A percentile compares a stretch with the other conserved stretches of the same genome.
Conservation (phyloP, 2,797 vertebrate species). For the Chrysocyon brachyurus region DNA sequence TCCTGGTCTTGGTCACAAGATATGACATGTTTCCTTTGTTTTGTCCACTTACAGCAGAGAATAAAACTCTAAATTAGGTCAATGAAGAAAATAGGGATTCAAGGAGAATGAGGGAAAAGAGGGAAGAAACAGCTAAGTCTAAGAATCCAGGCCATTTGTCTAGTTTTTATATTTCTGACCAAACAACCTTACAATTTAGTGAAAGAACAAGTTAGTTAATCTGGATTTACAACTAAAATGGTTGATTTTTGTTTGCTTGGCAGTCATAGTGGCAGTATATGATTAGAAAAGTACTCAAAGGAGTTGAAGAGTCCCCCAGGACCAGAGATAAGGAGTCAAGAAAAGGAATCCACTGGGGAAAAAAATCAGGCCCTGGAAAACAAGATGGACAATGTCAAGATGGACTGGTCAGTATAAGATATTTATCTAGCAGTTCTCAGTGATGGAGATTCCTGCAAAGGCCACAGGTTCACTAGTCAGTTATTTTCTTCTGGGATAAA, state of each 20-base stretch:
- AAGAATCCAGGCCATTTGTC: not conserved
- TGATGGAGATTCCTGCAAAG: not conserved
- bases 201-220: not conserved
- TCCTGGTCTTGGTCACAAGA: not conserved
- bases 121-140: not conserved
- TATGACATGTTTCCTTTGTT: not conserved
- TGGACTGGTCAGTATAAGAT: not conserved
- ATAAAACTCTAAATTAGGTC: not conserved
- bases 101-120: not conserved
- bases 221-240: not conserved
- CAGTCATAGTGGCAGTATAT: not conserved
- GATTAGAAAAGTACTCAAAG: not conserved
- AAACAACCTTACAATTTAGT: not conserved
- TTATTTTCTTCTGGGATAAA: not conserved
- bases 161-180: not conserved
- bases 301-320: not conserved
- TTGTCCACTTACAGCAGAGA: not conserved
- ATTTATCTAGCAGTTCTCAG: not conserved
- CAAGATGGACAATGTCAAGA: not conserved
- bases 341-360: not conserved
- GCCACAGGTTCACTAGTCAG: no score
- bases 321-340: not conserved
- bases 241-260: not conserved
- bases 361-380: not conserved
- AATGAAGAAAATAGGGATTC: not conserved